Evolutionary conservation across 2,113 vertebrate species (phyloP), one percentile per base, ranked within the genome.

Genomic region (Notarius quadriscutis): DNA sequence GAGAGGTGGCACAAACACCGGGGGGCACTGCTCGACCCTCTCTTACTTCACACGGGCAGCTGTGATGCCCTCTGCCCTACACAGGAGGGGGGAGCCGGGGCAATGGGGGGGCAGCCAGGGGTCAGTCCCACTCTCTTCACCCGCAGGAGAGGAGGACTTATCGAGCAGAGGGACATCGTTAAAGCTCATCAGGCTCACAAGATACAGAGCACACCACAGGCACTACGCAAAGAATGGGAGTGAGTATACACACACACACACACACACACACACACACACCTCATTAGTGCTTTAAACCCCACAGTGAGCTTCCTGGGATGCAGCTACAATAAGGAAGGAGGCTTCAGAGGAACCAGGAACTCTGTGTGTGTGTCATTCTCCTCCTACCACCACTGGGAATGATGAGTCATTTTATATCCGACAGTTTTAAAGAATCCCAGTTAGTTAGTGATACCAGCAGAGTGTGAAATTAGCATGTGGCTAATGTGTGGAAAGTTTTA

Each of bases 101-200:
- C 71, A 1, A 51, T 75, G 72, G 72, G 20, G 18, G 72, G 85
- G 51, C 95, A 95, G 7, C 90, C 95, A 67, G 94, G 96, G 0
- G 93, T 98, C 88, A 99, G 97, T 92, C 97, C 97, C 0, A 97
- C 97, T 0, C 92, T 97, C 87, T 99, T 97, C 88, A 98, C 97
- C 92, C 95, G 97, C 30, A 94, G 98, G 30, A 95, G 98, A 0
- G 98, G 98, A 0, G 98, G 97, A 14, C 94, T 99, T 87, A 98
- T 99, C 0, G 98, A 99, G 84, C 98, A 99, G 94, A 96, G 95
- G 88, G 98, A 99, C 93, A 98, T 99, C 50, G 95, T 99, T 93
- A 99, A 97, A 92, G 98, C 98, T 0, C 98, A 99, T 15, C 95
- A 99, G 90, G 98, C 98, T 0, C 98, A 99, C 92, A 99, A 99